phyloP scores from a whole-genome alignment of 2,113 vertebrate genomes.

The Crotophaga sulcirostris region DNA sequence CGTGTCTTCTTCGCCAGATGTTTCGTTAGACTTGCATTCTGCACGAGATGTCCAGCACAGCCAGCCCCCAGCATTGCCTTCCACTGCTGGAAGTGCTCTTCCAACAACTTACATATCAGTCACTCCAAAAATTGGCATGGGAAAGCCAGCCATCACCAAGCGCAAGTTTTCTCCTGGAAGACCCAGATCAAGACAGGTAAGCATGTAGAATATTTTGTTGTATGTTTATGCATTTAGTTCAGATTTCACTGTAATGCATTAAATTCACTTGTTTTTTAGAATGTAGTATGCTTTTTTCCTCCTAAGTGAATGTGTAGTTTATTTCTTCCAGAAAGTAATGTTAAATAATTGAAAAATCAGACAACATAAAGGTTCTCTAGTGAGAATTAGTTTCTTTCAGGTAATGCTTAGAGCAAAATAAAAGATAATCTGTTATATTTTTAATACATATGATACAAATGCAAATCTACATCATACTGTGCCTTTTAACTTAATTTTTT shows the following conservation, averaged over 20 bases:
- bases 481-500: neutral
- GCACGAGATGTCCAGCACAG: slow-evolving; percentile 73
- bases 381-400: neutral
- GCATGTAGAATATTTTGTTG: neutral
- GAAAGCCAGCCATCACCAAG: slow-evolving; percentile 96
- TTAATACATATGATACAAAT: neutral
- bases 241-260: neutral
- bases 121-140: slow-evolving; percentile 97
- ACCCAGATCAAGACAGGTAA: slow-evolving; percentile 91
- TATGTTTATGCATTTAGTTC: neutral
- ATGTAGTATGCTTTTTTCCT: neutral
- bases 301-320: neutral
- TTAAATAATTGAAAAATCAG: neutral
- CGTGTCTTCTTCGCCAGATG: slow-evolving; percentile 76
- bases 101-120: slow-evolving; percentile 83
- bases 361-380: neutral
- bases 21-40: slow-evolving; percentile 79
- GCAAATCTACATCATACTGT: neutral
- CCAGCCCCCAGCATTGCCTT: slow-evolving; percentile 67
- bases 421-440: neutral
- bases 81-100: slow-evolving; percentile 71
- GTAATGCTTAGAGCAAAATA: neutral
- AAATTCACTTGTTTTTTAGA: neutral
- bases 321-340: neutral
- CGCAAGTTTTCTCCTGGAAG: slow-evolving; percentile 96